Evolutionary conservation across 1,140 invertebrate species (phyloP).

Genomic region (Drosophila truncata): DNA sequence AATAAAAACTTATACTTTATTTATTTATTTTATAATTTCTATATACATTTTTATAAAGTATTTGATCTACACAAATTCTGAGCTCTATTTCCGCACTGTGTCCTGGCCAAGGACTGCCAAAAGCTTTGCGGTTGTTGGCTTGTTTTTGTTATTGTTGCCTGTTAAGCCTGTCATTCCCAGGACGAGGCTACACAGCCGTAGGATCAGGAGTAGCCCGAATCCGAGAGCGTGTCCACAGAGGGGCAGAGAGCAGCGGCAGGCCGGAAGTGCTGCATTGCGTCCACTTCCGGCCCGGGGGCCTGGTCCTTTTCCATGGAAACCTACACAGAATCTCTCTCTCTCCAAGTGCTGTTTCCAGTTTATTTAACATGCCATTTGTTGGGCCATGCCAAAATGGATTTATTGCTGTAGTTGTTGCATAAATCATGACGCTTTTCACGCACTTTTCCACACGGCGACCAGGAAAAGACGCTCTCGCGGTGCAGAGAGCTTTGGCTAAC

Average conservation of each 20-base stretch:
- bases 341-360: constrained; percentile 39
- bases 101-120: constrained; percentile 34
- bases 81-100: constrained; percentile 1
- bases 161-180: constrained; percentile 34
- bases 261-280: constrained; percentile 60
- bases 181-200: constrained; percentile 9
- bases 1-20: too few relatives aligned
- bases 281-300: constrained; percentile 39
- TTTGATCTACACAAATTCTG: neutral
- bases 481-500: constrained; percentile 2
- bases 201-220: constrained; percentile 7
- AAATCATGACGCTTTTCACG: constrained; percentile 63
- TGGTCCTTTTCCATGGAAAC: constrained; percentile 4
- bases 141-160: constrained; percentile 19
- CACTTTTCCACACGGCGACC: constrained; percentile 44
- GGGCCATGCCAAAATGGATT: constrained; percentile 52
- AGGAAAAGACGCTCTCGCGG: constrained; percentile 13
- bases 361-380: constrained; percentile 67
- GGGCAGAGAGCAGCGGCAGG: constrained; percentile 5
- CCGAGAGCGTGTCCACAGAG: constrained; percentile 18
- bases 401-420: constrained; percentile 64
- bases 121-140: constrained; percentile 50
- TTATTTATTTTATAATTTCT: neutral
- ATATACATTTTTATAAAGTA: neutral
- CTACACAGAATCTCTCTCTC: neutral